Evolutionary conservation across 2,797 vertebrate species (phyloP), one percentile per base, ranked within the genome.

Genomic region (Rousettus madagascariensis): DNA sequence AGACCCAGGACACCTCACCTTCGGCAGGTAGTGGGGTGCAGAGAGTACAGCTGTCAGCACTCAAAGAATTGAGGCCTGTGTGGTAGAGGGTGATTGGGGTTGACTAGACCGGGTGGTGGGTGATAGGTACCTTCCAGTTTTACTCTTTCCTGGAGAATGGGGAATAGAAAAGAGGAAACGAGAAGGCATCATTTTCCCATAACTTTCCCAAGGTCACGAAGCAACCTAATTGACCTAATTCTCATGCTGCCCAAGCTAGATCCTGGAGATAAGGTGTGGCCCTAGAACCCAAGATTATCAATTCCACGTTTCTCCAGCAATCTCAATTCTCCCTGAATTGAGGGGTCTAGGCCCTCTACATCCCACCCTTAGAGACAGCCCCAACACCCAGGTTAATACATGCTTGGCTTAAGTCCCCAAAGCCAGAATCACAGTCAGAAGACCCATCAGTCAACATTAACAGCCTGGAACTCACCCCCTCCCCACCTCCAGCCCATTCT

Each of bases 341-440:
- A 49, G 28, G 65, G 36, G 16, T 33, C n/a, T 72, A 26, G 30
- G 38, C 11, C 82, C 6, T 61, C 59, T 63, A 16, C 6, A 30
- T 41, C n/a, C 36, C 59, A 28, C 8, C 2, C 49, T 78, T 49
- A 46, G 59, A 86, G 24, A 12, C 46, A 95, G 30, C 66, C 22
- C 46, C 30, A 36, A 33, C 15, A 9, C 5, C 22, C 53, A 20
- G 65, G 19, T 30, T 84, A 86, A 71, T 3, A 72, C 71, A 57
- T 59, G 55, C 55, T 59, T 87, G 16, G 16, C 16, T 97, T 77
- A 65, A 85, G 55, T 74, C 41, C 83, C 80, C 93, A 89, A 79
- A 96, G 92, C 85, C 77, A 90, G 86, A 96, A 63, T 80, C 95
- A 94, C 87, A 90, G 55, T 94, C 92, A 88, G 88, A 49, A 95